Evolutionary conservation across 2,888 invertebrate genomes (phyloP).

Genomic region (Phengaris alcon): DNA sequence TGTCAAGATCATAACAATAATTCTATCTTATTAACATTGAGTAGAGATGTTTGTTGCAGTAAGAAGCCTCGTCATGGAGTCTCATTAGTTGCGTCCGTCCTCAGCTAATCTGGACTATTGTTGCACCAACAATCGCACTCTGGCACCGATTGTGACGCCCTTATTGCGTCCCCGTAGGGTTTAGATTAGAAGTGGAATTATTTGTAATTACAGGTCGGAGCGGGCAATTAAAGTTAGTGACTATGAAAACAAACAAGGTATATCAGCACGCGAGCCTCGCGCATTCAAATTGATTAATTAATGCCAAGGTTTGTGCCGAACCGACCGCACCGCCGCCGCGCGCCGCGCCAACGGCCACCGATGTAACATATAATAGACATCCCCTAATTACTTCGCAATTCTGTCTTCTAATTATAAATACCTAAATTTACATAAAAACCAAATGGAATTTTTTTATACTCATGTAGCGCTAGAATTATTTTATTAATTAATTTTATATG

Average conservation of each 20-base stretch:
- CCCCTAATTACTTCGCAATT: slow-evolving; percentile 2
- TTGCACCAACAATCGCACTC: slow-evolving; percentile 19
- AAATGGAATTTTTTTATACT: background rate
- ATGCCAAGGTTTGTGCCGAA: slow-evolving; percentile 7
- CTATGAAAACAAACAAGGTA: slow-evolving; percentile 54
- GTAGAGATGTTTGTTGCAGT: background rate
- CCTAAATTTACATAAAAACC: slow-evolving; percentile 5
- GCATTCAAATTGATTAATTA: slow-evolving; percentile 29
- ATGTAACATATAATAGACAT: slow-evolving; percentile 16
- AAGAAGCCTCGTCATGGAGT: slow-evolving; percentile 24
- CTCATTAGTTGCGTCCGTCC: slow-evolving; percentile 21
- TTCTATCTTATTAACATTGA: slow-evolving; percentile 9
- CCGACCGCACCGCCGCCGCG: background rate
- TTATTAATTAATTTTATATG: background rate
- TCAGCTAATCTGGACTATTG: slow-evolving; percentile 47
- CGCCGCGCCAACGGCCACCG: background rate
- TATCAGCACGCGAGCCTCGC: slow-evolving; percentile 22
- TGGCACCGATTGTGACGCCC: background rate
- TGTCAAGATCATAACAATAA: background rate
- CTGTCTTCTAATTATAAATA: slow-evolving; percentile 18
- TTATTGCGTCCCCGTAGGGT: slow-evolving; percentile 1
- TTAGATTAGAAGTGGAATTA: background rate
- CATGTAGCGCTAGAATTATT: background rate
- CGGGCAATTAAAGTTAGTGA: slow-evolving; percentile 57
- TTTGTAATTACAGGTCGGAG: slow-evolving; percentile 32